Conservation (phyloP, 2,797 vertebrate species). For the Myotis pilosus region DNA sequence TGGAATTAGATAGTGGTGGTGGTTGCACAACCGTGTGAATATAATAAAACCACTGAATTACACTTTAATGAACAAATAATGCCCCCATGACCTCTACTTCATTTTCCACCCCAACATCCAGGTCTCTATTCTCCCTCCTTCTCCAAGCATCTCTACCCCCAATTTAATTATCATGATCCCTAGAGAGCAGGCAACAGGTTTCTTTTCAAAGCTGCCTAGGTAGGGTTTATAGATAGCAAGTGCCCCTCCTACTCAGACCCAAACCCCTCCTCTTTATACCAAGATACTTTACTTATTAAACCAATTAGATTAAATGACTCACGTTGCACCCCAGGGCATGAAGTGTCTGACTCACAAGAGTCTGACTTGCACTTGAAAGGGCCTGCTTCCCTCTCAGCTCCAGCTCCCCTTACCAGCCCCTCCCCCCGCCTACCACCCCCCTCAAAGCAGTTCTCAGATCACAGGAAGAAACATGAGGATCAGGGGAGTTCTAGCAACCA, state of each 20-base stretch:
- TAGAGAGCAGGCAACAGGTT: slow-evolving; percentile 55
- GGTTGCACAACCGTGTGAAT: background rate
- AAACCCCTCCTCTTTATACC: background rate
- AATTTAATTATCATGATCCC: slow-evolving; percentile 23
- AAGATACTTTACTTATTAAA: slow-evolving; percentile 73
- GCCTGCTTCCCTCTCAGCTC: background rate
- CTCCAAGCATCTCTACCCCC: background rate
- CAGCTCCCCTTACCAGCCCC: background rate
- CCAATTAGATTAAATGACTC: slow-evolving; percentile 75
- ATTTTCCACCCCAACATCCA: background rate
- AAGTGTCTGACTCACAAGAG: slow-evolving; percentile 26
- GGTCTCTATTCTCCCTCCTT: background rate
- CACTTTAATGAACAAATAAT: background rate
- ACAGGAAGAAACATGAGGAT: slow-evolving; percentile 40
- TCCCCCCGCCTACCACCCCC: background rate
- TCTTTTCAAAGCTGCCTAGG: slow-evolving; percentile 42
- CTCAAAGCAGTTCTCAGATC: slow-evolving; percentile 19
- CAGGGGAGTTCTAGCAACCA: background rate
- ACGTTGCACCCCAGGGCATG: slow-evolving; percentile 51
- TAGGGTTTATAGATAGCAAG: slow-evolving; percentile 1
- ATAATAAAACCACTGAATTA: background rate
- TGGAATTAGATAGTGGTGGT: background rate
- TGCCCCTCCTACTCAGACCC: slow-evolving; percentile 34
- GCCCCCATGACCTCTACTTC: background rate
- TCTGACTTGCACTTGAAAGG: slow-evolving; percentile 50